Evolutionary conservation across 1,140 invertebrate species (phyloP).

Genomic region (Gryllus bimaculatus): DNA sequence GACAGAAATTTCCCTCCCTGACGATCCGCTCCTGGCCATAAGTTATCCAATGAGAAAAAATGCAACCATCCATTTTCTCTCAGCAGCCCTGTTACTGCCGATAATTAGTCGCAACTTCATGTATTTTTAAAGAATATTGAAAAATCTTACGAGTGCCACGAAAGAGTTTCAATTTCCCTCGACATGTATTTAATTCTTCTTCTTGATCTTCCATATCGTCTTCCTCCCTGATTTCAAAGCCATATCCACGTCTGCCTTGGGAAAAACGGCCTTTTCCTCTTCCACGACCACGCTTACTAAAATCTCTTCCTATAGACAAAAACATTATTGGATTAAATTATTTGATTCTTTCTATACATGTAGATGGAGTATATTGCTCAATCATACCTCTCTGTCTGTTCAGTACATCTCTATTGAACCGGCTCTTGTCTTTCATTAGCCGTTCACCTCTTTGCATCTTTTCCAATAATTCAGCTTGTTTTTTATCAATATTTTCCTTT

Average conservation of each 20-base stretch:
- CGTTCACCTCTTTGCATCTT: constrained; percentile 34
- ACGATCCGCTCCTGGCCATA: no score
- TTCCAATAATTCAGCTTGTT: constrained; percentile 29
- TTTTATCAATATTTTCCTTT: constrained; percentile 32
- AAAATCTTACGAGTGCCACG: constrained; percentile 7
- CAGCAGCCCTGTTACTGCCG: no score
- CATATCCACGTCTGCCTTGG: background rate
- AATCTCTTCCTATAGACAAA: background rate
- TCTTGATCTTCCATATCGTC: background rate
- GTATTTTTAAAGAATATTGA: background rate
- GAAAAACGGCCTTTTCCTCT: background rate
- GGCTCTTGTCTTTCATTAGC: constrained; percentile 27
- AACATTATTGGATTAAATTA: background rate
- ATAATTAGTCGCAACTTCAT: no score
- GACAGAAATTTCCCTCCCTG: no score
- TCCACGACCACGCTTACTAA: background rate
- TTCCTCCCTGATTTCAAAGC: background rate
- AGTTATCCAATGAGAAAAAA: no score
- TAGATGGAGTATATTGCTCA: no score
- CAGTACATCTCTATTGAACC: constrained; percentile 23
- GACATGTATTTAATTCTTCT: background rate
- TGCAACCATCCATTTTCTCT: no score
- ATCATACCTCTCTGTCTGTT: background rate
- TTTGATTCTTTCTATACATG: background rate
- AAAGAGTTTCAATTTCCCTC: background rate